Percentiles rank a stretch among this genome's conserved stretches.
Conservation (phyloP, 2,888 invertebrate genomes). For the Pardosa pseudoannulata region DNA sequence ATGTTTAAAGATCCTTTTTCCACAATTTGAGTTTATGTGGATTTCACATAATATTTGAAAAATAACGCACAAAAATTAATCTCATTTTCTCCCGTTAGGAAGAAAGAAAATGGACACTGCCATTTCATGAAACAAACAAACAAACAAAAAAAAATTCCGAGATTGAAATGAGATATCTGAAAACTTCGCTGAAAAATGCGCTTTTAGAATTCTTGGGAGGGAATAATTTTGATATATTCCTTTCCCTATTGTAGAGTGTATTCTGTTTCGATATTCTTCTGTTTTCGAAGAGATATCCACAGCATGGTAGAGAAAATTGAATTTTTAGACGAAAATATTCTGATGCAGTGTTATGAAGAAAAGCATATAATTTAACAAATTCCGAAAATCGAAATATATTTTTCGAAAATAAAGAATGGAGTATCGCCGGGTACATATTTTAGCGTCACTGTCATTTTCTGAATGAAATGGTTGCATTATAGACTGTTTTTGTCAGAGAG, state of each 20-base stretch:
- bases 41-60: too few species aligned
- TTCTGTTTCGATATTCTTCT: neutral
- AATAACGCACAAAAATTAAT: neutral
- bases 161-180: neutral
- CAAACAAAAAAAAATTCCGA: neutral
- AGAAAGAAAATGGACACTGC: neutral
- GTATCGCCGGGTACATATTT: too few species aligned
- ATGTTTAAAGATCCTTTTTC: too few species aligned
- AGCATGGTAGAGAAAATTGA: neutral
- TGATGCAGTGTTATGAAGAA: neutral
- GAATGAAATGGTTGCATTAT: too few species aligned
- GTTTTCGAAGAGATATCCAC: neutral
- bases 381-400: too few species aligned
- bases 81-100: neutral
- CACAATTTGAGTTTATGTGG: too few species aligned
- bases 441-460: too few species aligned
- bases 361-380: neutral
- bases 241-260: neutral
- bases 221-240: constrained; percentile 1
- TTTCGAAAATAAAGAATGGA: too few species aligned
- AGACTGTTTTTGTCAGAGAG: too few species aligned
- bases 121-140: neutral
- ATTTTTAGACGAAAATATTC: neutral
- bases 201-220: neutral
- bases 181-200: neutral